Conservation (phyloP, 2,113 vertebrate genomes). For the Phaethon lepturus region DNA sequence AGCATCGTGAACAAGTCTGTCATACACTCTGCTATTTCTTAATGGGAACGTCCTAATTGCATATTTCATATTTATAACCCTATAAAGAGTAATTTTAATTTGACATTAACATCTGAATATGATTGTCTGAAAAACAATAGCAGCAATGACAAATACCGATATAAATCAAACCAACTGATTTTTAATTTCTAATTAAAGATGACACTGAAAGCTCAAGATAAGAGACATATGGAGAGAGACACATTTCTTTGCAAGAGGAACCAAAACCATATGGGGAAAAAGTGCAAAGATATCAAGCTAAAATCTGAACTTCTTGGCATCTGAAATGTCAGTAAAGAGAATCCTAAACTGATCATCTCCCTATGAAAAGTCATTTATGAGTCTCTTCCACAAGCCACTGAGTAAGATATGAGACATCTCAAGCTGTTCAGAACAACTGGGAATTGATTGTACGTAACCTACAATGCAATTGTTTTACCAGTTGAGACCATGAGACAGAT, state of each 20-base stretch:
- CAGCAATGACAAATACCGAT: slow-evolving; percentile 27
- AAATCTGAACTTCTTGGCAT: slow-evolving; percentile 56
- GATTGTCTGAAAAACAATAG: slow-evolving; percentile 52
- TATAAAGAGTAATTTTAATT: slow-evolving; percentile 47
- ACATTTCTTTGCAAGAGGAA: slow-evolving; percentile 47
- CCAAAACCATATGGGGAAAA: slow-evolving; percentile 47
- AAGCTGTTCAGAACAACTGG: slow-evolving; percentile 74
- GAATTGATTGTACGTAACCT: slow-evolving; percentile 69
- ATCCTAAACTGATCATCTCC: slow-evolving; percentile 52
- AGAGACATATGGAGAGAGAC: slow-evolving; percentile 59
- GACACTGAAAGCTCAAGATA: slow-evolving; percentile 48
- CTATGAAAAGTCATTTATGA: slow-evolving; percentile 55
- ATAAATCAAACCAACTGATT: slow-evolving; percentile 44
- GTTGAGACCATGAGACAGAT: slow-evolving; percentile 72
- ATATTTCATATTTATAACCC: slow-evolving; percentile 63
- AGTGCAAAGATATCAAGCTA: slow-evolving; percentile 53
- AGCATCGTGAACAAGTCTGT: background rate
- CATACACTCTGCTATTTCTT: background rate
- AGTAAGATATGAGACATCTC: slow-evolving; percentile 69
- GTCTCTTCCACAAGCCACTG: slow-evolving; percentile 49
- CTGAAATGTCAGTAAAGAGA: slow-evolving; percentile 49
- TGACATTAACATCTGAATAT: slow-evolving; percentile 33
- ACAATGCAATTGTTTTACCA: slow-evolving; percentile 63
- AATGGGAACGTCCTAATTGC: slow-evolving; percentile 14
- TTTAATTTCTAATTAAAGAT: slow-evolving; percentile 64